Conservation (phyloP, 2,113 vertebrate species). For the Caretta caretta region DNA sequence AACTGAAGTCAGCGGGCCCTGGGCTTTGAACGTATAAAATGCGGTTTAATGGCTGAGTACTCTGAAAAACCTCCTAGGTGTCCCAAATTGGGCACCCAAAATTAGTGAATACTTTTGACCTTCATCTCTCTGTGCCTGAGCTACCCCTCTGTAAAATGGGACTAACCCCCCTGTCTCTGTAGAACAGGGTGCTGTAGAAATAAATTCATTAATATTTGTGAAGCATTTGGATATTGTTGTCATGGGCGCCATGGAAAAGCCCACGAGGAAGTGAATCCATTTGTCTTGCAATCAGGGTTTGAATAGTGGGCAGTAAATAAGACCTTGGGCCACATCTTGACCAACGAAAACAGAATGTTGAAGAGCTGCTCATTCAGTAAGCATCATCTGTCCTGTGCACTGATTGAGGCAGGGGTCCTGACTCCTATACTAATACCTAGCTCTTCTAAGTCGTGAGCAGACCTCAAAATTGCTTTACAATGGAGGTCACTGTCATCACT, state of each 20-base stretch:
- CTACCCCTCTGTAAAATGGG: neutral
- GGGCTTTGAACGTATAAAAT: neutral
- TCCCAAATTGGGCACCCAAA: neutral
- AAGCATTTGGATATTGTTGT: neutral
- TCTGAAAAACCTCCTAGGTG: fast-evolving
- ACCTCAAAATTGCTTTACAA: neutral
- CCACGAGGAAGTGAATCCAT: fast-evolving
- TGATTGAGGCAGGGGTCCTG: neutral
- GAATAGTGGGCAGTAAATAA: neutral
- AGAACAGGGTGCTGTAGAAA: neutral
- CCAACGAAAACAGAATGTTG: no score
- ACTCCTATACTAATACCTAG: no score
- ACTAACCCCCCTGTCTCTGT: neutral
- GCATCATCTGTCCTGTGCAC: neutral
- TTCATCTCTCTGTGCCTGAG: neutral
- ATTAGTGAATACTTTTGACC: neutral
- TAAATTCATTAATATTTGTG: neutral
- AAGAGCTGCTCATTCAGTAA: neutral
- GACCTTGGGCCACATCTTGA: neutral
- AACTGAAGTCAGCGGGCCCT: neutral
- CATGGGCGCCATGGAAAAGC: neutral
- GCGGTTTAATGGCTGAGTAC: neutral
- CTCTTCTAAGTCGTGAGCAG: neutral
- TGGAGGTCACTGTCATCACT: neutral
- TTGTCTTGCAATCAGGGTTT: fast-evolving